These are phyloP conservation scores for Lota lota DNA, from an alignment of 2,113 vertebrate genomes.

Conservation along the genomic window DNA sequence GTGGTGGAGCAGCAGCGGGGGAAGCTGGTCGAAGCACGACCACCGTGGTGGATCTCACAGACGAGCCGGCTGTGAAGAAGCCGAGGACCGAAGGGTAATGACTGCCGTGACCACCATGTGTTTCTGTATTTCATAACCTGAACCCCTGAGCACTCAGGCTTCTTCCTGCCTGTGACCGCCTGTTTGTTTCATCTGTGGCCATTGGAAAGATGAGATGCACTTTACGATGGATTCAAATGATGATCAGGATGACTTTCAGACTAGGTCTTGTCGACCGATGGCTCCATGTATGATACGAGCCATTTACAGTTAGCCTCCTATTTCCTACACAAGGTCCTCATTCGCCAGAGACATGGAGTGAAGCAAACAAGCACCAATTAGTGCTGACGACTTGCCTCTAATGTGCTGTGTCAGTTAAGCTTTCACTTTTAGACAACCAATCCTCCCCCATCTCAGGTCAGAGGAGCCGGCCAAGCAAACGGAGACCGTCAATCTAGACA, in stretches of 20 bases:
- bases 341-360: no score
- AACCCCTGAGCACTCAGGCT: no score
- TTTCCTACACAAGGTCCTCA: no score
- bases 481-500: constrained; percentile 2
- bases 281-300: no score
- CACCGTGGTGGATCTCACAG: constrained; percentile 44
- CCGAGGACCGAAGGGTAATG: constrained; percentile 60
- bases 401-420: not conserved
- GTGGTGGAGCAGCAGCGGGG: constrained; percentile 34
- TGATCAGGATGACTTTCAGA: no score
- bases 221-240: no score
- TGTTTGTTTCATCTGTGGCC: no score
- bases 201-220: no score
- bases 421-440: not conserved
- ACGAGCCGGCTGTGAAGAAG: constrained; percentile 68
- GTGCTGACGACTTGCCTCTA: not conserved
- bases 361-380: not conserved
- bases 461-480: constrained; percentile 41
- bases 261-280: no score
- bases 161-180: no score
- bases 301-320: no score
- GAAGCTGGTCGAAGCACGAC: constrained; percentile 30
- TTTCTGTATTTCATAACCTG: not conserved
- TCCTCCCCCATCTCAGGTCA: constrained; percentile 34
- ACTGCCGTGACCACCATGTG: no score